A percentile compares a stretch with the other conserved stretches of the same genome.
phyloP scores from a whole-genome alignment of 2,797 vertebrate species.

The Intellagama lesueurii region DNA sequence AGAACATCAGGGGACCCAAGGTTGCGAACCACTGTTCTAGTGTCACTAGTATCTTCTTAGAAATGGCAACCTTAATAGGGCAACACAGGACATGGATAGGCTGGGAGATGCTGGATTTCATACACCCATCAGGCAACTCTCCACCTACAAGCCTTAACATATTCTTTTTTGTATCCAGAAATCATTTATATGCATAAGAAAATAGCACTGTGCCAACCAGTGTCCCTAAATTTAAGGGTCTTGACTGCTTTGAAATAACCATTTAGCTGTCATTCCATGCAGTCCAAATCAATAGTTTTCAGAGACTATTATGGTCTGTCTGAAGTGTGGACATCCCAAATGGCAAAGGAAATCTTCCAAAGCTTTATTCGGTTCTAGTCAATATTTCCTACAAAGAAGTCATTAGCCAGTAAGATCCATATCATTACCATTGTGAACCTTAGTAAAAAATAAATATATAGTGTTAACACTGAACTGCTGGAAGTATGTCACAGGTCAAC shows the following conservation, averaged over 20 bases:
- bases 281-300: neutral
- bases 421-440: neutral
- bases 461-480: conserved; percentile 20
- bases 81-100: neutral
- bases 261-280: neutral
- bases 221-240: neutral
- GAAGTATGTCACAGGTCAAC: neutral
- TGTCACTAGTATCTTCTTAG: neutral
- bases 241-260: neutral
- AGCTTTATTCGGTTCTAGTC: neutral
- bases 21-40: no score
- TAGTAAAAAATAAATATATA: conserved; percentile 3
- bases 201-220: no score
- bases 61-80: neutral
- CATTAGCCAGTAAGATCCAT: neutral
- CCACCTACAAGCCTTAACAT: neutral
- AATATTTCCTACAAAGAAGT: neutral
- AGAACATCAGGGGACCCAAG: no score
- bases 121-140: neutral
- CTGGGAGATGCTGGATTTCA: neutral
- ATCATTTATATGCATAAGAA: no score
- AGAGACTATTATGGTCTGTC: neutral
- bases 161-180: no score
- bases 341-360: neutral
- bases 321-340: neutral